These are phyloP conservation scores for Triplophysa bombifrons DNA, from an alignment of 2,797 vertebrate genomes.

Conservation along the genomic window DNA sequence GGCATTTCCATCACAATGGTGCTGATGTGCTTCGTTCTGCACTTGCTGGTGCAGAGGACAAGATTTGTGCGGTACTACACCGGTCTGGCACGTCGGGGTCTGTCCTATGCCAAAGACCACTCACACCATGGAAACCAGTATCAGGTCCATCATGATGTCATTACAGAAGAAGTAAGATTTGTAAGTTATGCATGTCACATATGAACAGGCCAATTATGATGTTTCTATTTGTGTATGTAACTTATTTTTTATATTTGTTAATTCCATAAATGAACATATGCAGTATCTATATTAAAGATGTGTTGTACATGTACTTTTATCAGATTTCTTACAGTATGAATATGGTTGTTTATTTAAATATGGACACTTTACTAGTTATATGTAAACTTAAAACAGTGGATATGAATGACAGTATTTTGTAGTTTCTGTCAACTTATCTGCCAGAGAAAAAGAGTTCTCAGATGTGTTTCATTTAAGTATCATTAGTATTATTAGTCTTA, in stretches of 20 bases:
- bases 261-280: not conserved
- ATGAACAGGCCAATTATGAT: not conserved
- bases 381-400: too few relatives aligned
- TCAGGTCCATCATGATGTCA: constrained; percentile 90
- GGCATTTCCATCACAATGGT: constrained; percentile 92
- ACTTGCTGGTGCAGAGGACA: constrained; percentile 89
- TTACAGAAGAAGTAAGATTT: constrained; percentile 86
- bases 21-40: constrained; percentile 91
- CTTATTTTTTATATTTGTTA: not conserved
- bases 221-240: not conserved
- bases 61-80: constrained; percentile 90
- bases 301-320: too few relatives aligned
- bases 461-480: too few relatives aligned
- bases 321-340: too few relatives aligned
- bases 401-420: too few relatives aligned
- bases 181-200: constrained; percentile 78
- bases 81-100: constrained; percentile 64
- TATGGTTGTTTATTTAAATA: too few relatives aligned
- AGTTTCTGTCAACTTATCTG: too few relatives aligned
- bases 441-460: too few relatives aligned
- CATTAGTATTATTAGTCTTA: too few relatives aligned
- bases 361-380: too few relatives aligned
- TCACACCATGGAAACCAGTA: constrained; percentile 74
- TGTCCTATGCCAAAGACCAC: constrained; percentile 61
- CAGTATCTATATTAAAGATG: not conserved